Base-by-base conservation (phyloP, 53 echinoderm and acorn worm genomes). In the Zoroaster sp. region DNA sequence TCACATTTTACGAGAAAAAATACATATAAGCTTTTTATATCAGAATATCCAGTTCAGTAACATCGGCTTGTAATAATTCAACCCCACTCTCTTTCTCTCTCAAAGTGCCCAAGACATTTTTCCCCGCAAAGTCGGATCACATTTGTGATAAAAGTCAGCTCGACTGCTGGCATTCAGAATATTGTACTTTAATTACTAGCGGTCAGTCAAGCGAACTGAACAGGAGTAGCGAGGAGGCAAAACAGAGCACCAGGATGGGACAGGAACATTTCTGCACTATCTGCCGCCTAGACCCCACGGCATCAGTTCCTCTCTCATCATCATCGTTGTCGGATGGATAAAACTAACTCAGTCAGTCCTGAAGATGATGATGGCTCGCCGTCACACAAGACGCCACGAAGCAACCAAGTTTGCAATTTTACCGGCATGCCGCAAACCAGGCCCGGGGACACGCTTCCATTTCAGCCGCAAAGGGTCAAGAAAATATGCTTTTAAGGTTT, bases 401-500 rank as follows among this genome's bases (percentile, higher is more conserved):
- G 85, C 85, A 85, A 85, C 85, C 85, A 44, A 51, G 85, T 85
- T 85, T 85, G 85, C 85, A 85, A 85, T 85, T 85, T 85, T 85
- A 85, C 71, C 85, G 85, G 85, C 85, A 36, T 31, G 49, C 85
- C 85, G 49, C 70, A 3, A 31, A 39, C 49, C 85, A 49, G 49
- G 85, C 85, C 71, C 44, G n/a, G 35, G 87, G 87, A 38, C 67
- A 78, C 78, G 87, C 91, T 90, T 90, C 90, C 91, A 93, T 90
- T 90, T 83, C 90, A 90, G 75, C 91, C 87, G 69, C 65, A 32
- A 87, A 90, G 87, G 83, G 93, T 90, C 74, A 86, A 87, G 88
- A 93, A 93, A 93, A 93, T 93, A 93, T 93, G 89, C 93, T 93
- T 93, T 93, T 93, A 93, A 90, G 93, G 93, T 93, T 90, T 93